Conservation (phyloP, 2,113 vertebrate species). For the Cygnus buccinator region DNA sequence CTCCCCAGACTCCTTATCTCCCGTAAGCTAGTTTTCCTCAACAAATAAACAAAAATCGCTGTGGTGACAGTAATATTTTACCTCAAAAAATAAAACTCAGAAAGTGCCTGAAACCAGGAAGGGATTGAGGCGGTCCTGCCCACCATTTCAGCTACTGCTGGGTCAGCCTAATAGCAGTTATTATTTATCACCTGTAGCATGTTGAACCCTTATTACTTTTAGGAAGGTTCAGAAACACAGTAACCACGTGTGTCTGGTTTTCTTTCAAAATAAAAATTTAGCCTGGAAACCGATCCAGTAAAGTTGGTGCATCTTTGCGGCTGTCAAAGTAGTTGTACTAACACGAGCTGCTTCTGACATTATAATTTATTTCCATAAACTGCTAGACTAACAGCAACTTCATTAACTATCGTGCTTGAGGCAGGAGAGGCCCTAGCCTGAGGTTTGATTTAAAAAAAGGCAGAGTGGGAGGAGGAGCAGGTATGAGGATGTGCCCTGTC, state of each 20-base stretch:
- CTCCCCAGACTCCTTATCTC: neutral
- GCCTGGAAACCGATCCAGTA: neutral
- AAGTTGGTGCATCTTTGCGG: too few relatives aligned
- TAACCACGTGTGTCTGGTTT: accelerated
- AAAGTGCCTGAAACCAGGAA: neutral
- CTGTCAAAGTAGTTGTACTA: neutral
- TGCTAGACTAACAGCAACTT: neutral
- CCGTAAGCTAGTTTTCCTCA: neutral
- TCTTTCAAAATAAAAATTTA: neutral
- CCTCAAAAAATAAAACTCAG: neutral
- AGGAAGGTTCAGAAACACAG: neutral
- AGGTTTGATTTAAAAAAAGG: neutral
- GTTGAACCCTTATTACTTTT: neutral
- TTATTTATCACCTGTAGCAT: neutral
- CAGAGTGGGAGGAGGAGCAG: neutral
- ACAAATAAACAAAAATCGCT: neutral
- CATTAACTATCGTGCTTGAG: neutral
- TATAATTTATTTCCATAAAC: neutral
- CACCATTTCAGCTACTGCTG: neutral
- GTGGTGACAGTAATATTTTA: neutral
- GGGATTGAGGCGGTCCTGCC: neutral
- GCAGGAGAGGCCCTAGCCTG: neutral
- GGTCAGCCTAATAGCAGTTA: neutral
- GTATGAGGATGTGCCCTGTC: neutral
- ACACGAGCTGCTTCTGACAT: accelerated